Percentiles rank a stretch among this genome's conserved stretches.
Conservation (phyloP, 2,797 vertebrate species). For the Lepilemur ruficaudatus region DNA sequence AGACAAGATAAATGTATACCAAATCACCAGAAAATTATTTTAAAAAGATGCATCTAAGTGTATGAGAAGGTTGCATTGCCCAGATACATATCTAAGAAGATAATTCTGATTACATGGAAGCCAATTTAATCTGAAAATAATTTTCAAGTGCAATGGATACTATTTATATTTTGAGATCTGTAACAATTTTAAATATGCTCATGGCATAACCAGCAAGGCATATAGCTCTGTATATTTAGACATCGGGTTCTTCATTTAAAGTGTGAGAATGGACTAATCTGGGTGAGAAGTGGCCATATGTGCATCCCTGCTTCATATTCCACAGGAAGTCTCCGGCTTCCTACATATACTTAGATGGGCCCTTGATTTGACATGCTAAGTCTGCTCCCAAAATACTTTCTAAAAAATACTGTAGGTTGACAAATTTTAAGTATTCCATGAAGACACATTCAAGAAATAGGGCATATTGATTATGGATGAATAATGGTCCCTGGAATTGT, state of each 20-base stretch:
- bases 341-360: not conserved
- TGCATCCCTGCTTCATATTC: not conserved
- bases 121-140: not conserved
- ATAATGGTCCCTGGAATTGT: not conserved
- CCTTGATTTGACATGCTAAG: not conserved
- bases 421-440: not conserved
- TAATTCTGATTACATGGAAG: not conserved
- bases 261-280: conserved; percentile 36
- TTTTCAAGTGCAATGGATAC: conserved; percentile 10
- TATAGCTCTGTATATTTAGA: conserved; percentile 31
- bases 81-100: not conserved
- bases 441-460: not conserved
- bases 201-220: not conserved
- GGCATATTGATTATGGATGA: not conserved
- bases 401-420: not conserved
- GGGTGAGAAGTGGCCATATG: conserved; percentile 12
- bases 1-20: not conserved
- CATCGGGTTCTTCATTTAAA: not conserved
- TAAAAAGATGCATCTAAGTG: not conserved
- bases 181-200: conserved; percentile 10
- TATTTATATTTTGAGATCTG: not conserved
- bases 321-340: not conserved
- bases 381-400: not conserved
- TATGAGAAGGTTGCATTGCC: not conserved
- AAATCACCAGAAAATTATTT: not conserved